Percentiles rank a stretch among this genome's conserved stretches.
Conservation (phyloP, 1,140 invertebrate species). For the Steinernema feltiae region DNA sequence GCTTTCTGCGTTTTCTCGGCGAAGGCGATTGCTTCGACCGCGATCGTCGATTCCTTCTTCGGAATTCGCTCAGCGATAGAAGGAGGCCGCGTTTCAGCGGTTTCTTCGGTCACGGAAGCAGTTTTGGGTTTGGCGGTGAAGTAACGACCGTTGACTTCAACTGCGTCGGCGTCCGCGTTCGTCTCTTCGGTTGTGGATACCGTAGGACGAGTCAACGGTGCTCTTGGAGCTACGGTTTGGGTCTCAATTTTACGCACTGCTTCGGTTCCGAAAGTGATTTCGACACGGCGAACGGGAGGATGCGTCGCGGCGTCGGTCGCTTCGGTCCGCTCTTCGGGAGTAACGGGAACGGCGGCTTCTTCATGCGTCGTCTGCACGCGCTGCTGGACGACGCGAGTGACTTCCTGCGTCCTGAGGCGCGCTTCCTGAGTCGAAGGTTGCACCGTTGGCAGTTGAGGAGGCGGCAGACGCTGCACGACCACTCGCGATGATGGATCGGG, state of each 20-base stretch:
- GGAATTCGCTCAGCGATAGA: background rate
- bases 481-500: too few species aligned
- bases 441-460: too few species aligned
- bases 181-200: background rate
- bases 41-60: background rate
- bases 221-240: too few species aligned
- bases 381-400: background rate
- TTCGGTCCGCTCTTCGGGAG: background rate
- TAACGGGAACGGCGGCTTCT: background rate
- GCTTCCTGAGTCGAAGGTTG: too few species aligned
- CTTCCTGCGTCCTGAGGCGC: background rate
- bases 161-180: background rate
- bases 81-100: background rate
- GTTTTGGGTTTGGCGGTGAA: slow-evolving; percentile 17
- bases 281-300: background rate
- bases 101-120: background rate
- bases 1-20: slow-evolving; percentile 18
- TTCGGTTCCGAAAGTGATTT: background rate
- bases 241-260: background rate
- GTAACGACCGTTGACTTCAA: slow-evolving; percentile 22
- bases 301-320: too few species aligned
- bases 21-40: slow-evolving; percentile 14
- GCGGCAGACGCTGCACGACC: too few species aligned
- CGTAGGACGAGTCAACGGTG: background rate
- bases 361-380: background rate